These are phyloP conservation scores for Oligia strigilis DNA, from an alignment of 2,888 invertebrate species.

Conservation along the genomic window DNA sequence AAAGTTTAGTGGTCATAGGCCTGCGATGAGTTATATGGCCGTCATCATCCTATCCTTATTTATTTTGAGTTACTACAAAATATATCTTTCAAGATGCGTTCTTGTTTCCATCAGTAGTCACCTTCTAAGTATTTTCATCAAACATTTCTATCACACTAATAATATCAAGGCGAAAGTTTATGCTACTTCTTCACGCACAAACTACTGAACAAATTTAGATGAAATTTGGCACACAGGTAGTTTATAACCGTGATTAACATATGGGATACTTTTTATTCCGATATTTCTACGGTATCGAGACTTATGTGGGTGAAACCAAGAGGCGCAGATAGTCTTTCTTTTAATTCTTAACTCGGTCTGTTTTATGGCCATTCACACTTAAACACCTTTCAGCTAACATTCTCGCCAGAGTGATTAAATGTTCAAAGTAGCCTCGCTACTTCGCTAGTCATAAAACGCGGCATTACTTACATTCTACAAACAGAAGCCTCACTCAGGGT, in stretches of 20 bases:
- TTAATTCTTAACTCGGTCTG: neutral
- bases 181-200: no score
- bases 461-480: slow-evolving; percentile 49
- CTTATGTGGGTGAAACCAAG: neutral
- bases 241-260: no score
- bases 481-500: slow-evolving; percentile 63
- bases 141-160: no score
- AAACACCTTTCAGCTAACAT: slow-evolving; percentile 25
- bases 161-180: no score
- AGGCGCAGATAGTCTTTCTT: neutral
- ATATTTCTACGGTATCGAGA: neutral
- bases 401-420: slow-evolving; percentile 29
- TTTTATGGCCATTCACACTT: slow-evolving; percentile 11
- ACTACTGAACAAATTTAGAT: no score
- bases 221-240: no score
- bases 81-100: neutral
- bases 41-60: neutral
- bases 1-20: neutral
- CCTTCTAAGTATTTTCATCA: neutral
- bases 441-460: slow-evolving; percentile 32
- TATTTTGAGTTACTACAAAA: neutral
- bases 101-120: neutral
- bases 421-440: slow-evolving; percentile 36
- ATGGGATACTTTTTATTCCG: no score
- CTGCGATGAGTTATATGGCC: neutral